These are phyloP conservation scores for Philereme vetulata DNA, from an alignment of 2,888 invertebrate species.

Conservation along the genomic window DNA sequence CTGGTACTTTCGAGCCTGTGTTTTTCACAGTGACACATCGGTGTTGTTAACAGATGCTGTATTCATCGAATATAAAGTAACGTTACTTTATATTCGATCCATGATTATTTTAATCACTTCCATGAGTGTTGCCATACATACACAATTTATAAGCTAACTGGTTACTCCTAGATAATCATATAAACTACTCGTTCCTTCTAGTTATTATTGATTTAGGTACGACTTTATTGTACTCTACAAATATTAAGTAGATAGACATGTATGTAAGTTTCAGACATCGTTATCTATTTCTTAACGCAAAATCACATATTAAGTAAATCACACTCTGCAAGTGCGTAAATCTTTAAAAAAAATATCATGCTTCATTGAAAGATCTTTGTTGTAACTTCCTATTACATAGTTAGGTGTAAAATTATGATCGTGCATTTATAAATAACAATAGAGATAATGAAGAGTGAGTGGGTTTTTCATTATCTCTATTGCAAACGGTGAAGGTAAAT, in stretches of 20 bases:
- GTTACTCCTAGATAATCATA: no score
- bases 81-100: constrained; percentile 31
- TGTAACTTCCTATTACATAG: constrained; percentile 25
- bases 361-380: constrained; percentile 24
- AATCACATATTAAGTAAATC: background rate
- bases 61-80: constrained; percentile 3
- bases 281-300: background rate
- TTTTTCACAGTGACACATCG: constrained; percentile 6
- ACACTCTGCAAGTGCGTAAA: constrained; percentile 47
- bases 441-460: background rate
- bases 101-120: constrained; percentile 34
- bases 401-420: no score
- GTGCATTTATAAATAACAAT: background rate
- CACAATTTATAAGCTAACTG: constrained; percentile 16
- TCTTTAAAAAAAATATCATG: constrained; percentile 45
- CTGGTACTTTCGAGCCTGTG: background rate
- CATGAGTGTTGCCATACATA: constrained; percentile 24
- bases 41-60: constrained; percentile 22
- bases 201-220: no score
- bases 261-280: background rate
- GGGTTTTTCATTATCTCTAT: no score
- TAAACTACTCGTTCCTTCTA: no score
- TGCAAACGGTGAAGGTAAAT: no score
- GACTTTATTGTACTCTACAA: background rate
- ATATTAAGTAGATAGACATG: background rate